phyloP scores from a whole-genome alignment of 2,113 vertebrate species.

The Empidonax alnorum region DNA sequence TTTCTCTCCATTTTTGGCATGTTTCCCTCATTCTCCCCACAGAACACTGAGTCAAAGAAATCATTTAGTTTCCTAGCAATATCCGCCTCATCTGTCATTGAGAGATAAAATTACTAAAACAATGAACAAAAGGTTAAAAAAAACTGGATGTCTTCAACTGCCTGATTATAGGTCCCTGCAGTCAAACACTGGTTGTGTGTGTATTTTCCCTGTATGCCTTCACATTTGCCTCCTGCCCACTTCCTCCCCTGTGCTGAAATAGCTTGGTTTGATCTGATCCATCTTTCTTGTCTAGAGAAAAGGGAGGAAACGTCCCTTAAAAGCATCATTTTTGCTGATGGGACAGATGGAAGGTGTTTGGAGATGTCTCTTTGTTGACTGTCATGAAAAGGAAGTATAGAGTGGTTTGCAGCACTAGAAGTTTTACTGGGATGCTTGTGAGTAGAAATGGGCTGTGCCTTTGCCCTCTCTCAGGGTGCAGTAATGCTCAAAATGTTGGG shows the following conservation, averaged over 20 bases:
- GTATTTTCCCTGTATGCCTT: constrained; percentile 17
- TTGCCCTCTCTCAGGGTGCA: background rate
- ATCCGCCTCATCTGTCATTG: constrained; percentile 70
- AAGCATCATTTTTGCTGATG: background rate
- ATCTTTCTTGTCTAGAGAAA: background rate
- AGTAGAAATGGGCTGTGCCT: background rate
- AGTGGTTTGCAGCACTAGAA: background rate
- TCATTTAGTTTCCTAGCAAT: constrained; percentile 71
- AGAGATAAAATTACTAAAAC: constrained; percentile 71
- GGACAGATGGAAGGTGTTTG: background rate
- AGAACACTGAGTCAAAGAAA: constrained; percentile 62
- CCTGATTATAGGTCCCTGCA: constrained; percentile 39
- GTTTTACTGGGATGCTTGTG: background rate
- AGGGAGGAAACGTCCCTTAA: background rate
- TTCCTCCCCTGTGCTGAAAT: background rate
- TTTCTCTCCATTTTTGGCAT: constrained; percentile 58
- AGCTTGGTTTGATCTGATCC: background rate
- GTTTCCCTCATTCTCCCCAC: constrained; percentile 37
- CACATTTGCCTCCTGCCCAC: background rate
- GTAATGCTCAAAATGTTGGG: background rate
- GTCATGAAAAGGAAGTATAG: background rate
- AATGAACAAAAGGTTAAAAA: constrained; percentile 63
- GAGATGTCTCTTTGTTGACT: background rate
- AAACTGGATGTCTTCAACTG: constrained; percentile 3
- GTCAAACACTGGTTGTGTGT: background rate